Percentiles rank a stretch among this genome's conserved stretches.
Conservation (phyloP, 1,140 invertebrate species). For the Bombus confusus region DNA sequence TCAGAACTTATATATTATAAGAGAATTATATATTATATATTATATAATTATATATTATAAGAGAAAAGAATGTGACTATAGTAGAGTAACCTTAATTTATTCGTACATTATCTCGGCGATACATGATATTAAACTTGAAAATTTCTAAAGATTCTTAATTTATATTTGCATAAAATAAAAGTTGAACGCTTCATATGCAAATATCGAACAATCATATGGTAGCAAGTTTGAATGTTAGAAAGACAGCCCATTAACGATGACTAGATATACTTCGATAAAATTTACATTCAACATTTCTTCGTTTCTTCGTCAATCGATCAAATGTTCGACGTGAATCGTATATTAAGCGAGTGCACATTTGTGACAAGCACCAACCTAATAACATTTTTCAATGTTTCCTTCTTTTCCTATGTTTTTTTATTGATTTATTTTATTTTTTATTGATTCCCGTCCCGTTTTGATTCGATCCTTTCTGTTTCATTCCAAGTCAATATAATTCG, state of each 20-base stretch:
- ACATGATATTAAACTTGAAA: neutral
- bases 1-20: neutral
- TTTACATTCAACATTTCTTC: neutral
- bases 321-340: neutral
- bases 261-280: conserved; percentile 6
- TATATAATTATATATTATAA: neutral
- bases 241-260: neutral
- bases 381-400: neutral
- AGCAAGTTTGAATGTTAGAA: neutral
- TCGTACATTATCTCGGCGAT: neutral
- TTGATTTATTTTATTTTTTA: neutral
- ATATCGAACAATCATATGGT: neutral
- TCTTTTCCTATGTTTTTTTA: neutral
- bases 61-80: neutral
- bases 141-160: neutral
- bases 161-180: neutral
- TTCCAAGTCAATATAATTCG: neutral
- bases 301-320: neutral
- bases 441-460: neutral
- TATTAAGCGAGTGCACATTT: neutral
- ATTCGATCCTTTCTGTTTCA: neutral
- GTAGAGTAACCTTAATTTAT: neutral
- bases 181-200: neutral
- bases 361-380: neutral
- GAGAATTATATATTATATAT: too few relatives aligned